phyloP scores from a whole-genome alignment of 2,888 invertebrate genomes.

The Agrypnus murinus region DNA sequence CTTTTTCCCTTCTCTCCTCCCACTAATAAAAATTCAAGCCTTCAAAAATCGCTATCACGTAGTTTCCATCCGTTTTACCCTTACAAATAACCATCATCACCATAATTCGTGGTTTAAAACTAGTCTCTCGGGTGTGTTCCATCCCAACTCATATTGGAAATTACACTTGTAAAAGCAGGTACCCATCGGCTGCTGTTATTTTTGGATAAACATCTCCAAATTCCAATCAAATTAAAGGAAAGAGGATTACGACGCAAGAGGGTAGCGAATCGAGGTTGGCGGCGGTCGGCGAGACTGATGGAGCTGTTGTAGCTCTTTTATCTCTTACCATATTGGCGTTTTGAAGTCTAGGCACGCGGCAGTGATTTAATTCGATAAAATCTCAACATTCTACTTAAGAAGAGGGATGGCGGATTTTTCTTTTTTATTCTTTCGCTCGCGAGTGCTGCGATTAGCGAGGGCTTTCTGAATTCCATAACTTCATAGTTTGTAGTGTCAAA shows the following conservation, averaged over 20 bases:
- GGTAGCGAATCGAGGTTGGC: slow-evolving; percentile 13
- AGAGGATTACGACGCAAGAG: slow-evolving; percentile 21
- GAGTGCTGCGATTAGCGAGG: too few species aligned
- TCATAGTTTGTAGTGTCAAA: too few species aligned
- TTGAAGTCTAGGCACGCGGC: slow-evolving; percentile 20
- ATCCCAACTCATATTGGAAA: slow-evolving; percentile 10
- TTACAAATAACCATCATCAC: slow-evolving; percentile 13
- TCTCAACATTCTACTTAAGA: slow-evolving; percentile 3
- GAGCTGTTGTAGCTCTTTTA: slow-evolving; percentile 7
- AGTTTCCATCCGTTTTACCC: too few species aligned
- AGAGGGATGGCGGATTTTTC: too few species aligned
- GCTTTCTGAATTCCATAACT: slow-evolving; percentile 1
- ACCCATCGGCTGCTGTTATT: not conserved
- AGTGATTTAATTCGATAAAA: slow-evolving; percentile 30
- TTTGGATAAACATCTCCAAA: slow-evolving; percentile 26
- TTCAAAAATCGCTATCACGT: too few species aligned
- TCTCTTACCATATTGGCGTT: not conserved
- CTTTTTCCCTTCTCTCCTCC: too few species aligned
- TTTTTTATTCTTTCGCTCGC: too few species aligned
- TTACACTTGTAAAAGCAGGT: slow-evolving; percentile 17
- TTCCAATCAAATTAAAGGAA: slow-evolving; percentile 27
- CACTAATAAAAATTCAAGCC: too few species aligned
- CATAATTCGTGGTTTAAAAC: slow-evolving; percentile 12
- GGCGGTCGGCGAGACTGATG: not conserved
- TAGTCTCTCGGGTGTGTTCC: slow-evolving; percentile 1